phyloP scores from a whole-genome alignment of 2,888 invertebrate species.

The Escarpia spicata region DNA sequence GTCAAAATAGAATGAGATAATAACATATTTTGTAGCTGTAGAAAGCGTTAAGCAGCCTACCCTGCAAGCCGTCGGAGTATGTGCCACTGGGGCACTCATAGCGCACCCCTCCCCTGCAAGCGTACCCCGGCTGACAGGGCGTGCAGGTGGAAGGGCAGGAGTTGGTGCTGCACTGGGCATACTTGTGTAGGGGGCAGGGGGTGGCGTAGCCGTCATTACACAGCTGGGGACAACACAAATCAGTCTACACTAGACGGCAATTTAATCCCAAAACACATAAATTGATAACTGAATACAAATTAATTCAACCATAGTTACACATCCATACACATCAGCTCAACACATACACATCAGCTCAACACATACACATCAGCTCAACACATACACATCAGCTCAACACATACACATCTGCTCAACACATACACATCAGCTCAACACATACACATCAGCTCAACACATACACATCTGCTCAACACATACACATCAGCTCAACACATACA shows the following conservation, averaged over 20 bases:
- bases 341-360: background rate
- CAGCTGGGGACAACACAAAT: slow-evolving; percentile 39
- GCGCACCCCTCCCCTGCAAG: slow-evolving; percentile 48
- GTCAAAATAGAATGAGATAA: background rate
- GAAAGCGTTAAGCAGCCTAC: slow-evolving; percentile 30
- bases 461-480: background rate
- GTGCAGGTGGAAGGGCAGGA: slow-evolving; percentile 46
- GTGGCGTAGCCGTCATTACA: slow-evolving; percentile 49
- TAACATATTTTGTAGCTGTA: no score
- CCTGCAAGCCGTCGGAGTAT: slow-evolving; percentile 45
- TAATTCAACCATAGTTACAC: no score
- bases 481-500: background rate
- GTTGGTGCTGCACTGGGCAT: slow-evolving; percentile 47
- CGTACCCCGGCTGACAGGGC: slow-evolving; percentile 49
- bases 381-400: background rate
- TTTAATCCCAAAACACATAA: no score
- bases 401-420: background rate
- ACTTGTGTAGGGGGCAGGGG: slow-evolving; percentile 47
- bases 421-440: background rate
- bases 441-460: background rate
- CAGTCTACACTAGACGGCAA: background rate
- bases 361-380: background rate
- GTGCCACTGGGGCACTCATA: slow-evolving; percentile 46
- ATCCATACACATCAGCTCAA: no score
- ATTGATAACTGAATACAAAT: no score